Evolutionary conservation across 2,113 vertebrate genomes (phyloP), one percentile per base, ranked within the genome.

Genomic region (Oceanodroma tethys): DNA sequence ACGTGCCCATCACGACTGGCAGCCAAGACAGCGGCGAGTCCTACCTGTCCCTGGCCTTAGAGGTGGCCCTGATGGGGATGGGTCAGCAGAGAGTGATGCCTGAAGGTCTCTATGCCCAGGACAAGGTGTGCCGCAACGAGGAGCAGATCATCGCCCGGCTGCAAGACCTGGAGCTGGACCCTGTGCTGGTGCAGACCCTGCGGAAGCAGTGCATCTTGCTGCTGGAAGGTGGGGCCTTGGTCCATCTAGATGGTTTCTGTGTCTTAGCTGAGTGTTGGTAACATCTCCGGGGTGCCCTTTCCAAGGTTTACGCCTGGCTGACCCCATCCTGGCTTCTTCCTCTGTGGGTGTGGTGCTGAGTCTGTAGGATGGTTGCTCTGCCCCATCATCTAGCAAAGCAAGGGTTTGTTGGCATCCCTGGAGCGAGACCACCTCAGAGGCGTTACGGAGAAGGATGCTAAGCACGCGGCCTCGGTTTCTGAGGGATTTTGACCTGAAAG

Each of bases 71-170:
- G 90, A 99, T 99, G 99, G 99, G 99, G 18, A 99, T 99, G 99
- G 99, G 99, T 78, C 99, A 99, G 97, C 99, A 99, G 96, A 98
- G 99, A 70, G 98, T 99, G 96, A 99, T 99, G 99, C 99, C 99
- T 0, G 99, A 99, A 97, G 99, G 99, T 66, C 98, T 99, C 16
- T 99, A 99, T 5, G 99, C 99, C 52, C 99, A 99, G 98, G 99
- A 99, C 94, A 99, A 99, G 96, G 99, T 99, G 79, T 99, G 99
- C 95, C 99, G 99, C 53, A 99, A 99, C 1, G 99, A 99, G 97
- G 99, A 99, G 96, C 99, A 99, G 97, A 99, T 99, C 63, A 99
- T 99, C 7, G 98, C 97, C 80, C 99, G 99, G 82, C 98, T 99
- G 88, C 99, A 99, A 94, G 99, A 99, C 76, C 98, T 99, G 91